phyloP scores from a whole-genome alignment of 2,888 invertebrate species.

The Lasioglossum vierecki region DNA sequence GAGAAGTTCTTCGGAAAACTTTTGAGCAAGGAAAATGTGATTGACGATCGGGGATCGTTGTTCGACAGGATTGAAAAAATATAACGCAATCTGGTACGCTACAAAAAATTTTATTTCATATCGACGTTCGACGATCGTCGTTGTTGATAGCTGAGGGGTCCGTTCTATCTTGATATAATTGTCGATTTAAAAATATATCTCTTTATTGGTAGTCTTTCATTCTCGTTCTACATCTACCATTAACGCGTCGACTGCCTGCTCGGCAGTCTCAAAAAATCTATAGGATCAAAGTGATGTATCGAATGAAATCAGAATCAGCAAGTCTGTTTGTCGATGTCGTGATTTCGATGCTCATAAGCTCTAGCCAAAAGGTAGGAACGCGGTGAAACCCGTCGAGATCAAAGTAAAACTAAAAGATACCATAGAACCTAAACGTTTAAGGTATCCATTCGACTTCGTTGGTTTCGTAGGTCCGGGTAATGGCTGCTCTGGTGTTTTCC shows the following conservation, averaged over 20 bases:
- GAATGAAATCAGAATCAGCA: too few relatives aligned
- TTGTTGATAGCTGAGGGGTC: neutral
- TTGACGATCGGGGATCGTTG: neutral
- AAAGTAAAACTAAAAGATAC: neutral
- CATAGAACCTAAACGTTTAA: constrained; percentile 55
- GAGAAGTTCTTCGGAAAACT: neutral
- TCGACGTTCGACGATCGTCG: neutral
- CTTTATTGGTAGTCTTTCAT: constrained; percentile 30
- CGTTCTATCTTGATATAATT: neutral
- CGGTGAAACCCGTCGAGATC: neutral
- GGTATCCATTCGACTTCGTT: constrained; percentile 83
- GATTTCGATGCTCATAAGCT: neutral
- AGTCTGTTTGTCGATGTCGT: neutral
- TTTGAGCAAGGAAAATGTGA: neutral
- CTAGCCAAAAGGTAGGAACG: neutral
- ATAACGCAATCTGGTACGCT: neutral
- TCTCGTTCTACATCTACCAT: constrained; percentile 10
- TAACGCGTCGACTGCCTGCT: too few relatives aligned
- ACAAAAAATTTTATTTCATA: constrained; percentile 14
- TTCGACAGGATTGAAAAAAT: neutral
- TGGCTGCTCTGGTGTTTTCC: constrained; percentile 25
- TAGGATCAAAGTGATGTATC: too few relatives aligned
- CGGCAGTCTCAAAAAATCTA: too few relatives aligned
- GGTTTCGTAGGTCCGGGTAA: constrained; percentile 69
- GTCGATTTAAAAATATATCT: constrained; percentile 8